Base-by-base conservation (phyloP, 2,888 invertebrate genomes). In the Cephus pulcher region DNA sequence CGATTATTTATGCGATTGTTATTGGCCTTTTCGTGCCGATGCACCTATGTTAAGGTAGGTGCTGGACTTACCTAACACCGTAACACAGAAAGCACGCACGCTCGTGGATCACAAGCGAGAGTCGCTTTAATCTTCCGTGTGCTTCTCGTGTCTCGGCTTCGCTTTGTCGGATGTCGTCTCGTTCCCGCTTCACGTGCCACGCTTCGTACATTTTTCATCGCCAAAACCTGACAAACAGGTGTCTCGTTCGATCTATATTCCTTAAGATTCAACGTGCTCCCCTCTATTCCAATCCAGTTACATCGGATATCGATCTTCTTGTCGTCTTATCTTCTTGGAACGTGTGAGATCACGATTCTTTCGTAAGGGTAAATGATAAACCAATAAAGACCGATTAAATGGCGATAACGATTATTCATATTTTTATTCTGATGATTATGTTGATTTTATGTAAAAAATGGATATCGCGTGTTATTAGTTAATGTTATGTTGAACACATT, bases 181-280 rank as follows among this genome's bases (percentile, higher is more conserved):
- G 2, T 56, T 56, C 56, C 56, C 56, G 23, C 56, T 56, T 56
- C 56, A 56, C 79, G 77, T 40, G 74, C 69, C 56, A 69, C 77
- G 34, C 69, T 76, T 74, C 73, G 73, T 78, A 76, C n/a, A 80
- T 78, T 80, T 80, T 77, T 69, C 75, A 80, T 77, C 73, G 74
- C 75, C 73, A 73, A 71, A 75, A 78, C 74, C 40, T 73, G 56
- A n/a, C 37, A 34, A 73, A 76, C 77, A 79, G 75, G 80, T 77
- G 77, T 74, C 30, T 75, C 34, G 15, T 56, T 9, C 56, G 56
- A 56, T 56, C 56, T 23, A 56, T 23, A 23, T 56, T 56, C 56
- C 23, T 23, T 56, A 0, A 56, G 56, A 56, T 56, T 56, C 56
- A 56, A 56, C 23, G 9, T 23, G 56, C 23, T 56, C 56, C 56